Conservation (phyloP, 2,888 invertebrate species). For the Carpatolechia fugitivella region DNA sequence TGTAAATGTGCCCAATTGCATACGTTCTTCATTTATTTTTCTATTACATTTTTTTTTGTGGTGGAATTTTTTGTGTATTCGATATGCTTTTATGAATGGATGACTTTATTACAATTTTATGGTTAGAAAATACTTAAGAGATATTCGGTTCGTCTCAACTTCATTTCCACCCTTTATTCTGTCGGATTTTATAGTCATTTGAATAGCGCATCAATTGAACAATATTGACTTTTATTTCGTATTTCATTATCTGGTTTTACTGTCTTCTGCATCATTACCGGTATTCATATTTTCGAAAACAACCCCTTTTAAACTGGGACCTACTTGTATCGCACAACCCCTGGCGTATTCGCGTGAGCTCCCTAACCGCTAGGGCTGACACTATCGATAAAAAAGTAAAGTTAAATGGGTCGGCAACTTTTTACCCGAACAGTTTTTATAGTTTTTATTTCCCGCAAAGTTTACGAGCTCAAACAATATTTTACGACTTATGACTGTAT, state of each 20-base stretch:
- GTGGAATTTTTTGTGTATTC: background rate
- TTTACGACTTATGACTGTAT: conserved; percentile 66
- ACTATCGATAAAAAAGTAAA: conserved; percentile 19
- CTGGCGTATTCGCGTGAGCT: background rate
- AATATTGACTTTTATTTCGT: conserved; percentile 11
- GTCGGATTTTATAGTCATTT: background rate
- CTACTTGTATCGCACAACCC: background rate
- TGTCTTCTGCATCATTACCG: conserved; percentile 12
- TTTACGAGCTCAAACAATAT: conserved; percentile 59
- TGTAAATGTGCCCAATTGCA: no score
- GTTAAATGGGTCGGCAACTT: conserved; percentile 29
- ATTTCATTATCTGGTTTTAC: conserved; percentile 10
- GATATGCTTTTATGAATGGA: no score
- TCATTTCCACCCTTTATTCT: background rate
- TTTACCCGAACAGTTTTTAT: conserved; percentile 70
- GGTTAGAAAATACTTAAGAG: no score
- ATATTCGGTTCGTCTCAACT: no score
- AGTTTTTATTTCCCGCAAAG: conserved; percentile 65
- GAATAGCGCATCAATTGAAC: conserved; percentile 4
- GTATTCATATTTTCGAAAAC: background rate
- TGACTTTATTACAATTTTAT: no score
- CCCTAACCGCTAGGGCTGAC: conserved; percentile 9
- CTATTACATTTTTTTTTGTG: no score
- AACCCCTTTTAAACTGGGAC: background rate
- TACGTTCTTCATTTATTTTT: no score